Percentiles rank a stretch among this genome's conserved stretches.
Conservation (phyloP, 2,113 vertebrate species). For the Hippocampus barbouri region DNA sequence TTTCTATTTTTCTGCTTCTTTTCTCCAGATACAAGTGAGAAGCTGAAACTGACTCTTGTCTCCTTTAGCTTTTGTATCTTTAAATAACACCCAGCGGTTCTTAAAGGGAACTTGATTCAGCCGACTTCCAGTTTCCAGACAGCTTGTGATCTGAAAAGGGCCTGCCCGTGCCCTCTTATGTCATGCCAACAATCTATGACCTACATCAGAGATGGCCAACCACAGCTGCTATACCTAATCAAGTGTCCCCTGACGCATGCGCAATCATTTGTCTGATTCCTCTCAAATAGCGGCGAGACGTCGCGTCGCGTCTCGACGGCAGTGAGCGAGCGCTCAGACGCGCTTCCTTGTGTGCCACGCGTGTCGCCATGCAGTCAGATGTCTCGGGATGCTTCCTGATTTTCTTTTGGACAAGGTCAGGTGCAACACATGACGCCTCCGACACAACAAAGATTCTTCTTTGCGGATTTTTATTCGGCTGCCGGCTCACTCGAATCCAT, state of each 20-base stretch:
- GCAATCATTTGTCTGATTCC: background rate
- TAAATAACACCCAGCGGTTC: constrained; percentile 50
- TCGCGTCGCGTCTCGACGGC: constrained; percentile 57
- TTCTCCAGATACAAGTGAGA: background rate
- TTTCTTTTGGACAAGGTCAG: constrained; percentile 31
- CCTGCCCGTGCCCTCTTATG: constrained; percentile 16
- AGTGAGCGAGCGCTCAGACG: constrained; percentile 55
- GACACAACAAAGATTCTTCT: background rate
- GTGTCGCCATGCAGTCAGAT: constrained; percentile 64
- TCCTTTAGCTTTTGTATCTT: constrained; percentile 35
- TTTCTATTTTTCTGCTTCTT: background rate
- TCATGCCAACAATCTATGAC: background rate
- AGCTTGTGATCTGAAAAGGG: constrained; percentile 63
- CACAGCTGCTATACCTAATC: background rate
- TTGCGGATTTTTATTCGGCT: background rate
- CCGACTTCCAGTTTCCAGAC: constrained; percentile 65
- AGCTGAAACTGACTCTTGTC: constrained; percentile 23
- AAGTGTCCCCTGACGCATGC: background rate
- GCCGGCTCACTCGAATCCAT: background rate
- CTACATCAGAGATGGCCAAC: background rate
- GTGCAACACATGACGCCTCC: constrained; percentile 12
- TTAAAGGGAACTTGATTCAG: constrained; percentile 70
- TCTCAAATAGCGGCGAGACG: constrained; percentile 14
- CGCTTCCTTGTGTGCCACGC: constrained; percentile 56
- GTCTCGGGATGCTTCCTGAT: constrained; percentile 69